Evolutionary conservation across 2,113 vertebrate species (phyloP).

Genomic region (Seriola quinqueradiata): DNA sequence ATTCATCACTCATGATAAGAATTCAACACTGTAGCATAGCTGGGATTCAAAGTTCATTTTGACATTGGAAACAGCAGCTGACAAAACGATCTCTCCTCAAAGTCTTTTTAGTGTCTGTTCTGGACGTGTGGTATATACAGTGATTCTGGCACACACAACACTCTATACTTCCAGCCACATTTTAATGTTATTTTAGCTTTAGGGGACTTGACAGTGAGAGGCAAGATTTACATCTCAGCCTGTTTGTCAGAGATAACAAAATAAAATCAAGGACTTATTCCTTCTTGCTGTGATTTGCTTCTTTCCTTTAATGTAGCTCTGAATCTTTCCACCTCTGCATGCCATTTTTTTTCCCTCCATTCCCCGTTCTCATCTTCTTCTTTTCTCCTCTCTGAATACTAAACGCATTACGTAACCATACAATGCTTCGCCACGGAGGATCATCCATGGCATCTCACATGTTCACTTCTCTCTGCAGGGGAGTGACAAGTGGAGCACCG

Average conservation of each 20-base stretch:
- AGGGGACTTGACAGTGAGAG: not conserved
- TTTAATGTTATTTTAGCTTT: not conserved
- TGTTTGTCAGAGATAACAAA: not conserved
- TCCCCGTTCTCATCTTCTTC: not conserved
- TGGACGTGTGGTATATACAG: not conserved
- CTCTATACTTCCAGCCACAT: not conserved
- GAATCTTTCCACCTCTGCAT: constrained; percentile 34
- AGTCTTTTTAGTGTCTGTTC: too few relatives aligned
- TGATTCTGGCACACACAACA: not conserved
- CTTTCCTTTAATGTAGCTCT: constrained; percentile 4
- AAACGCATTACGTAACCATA: constrained; percentile 64
- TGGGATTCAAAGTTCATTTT: not conserved
- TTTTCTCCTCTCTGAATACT: constrained; percentile 57
- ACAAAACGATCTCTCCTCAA: too few relatives aligned
- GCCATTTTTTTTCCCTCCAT: not conserved
- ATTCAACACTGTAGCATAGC: not conserved
- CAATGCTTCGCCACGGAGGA: constrained; percentile 47
- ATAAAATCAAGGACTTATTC: not conserved
- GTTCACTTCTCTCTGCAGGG: constrained; percentile 61
- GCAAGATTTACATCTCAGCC: not conserved
- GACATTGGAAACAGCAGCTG: too few relatives aligned
- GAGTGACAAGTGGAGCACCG: constrained; percentile 61
- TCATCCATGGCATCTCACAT: constrained; percentile 61
- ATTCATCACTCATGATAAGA: not conserved
- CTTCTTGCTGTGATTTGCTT: constrained; percentile 11